Percentiles rank a stretch among this genome's conserved stretches.
phyloP scores from a whole-genome alignment of 2,113 vertebrate species.

The Gallinago media region DNA sequence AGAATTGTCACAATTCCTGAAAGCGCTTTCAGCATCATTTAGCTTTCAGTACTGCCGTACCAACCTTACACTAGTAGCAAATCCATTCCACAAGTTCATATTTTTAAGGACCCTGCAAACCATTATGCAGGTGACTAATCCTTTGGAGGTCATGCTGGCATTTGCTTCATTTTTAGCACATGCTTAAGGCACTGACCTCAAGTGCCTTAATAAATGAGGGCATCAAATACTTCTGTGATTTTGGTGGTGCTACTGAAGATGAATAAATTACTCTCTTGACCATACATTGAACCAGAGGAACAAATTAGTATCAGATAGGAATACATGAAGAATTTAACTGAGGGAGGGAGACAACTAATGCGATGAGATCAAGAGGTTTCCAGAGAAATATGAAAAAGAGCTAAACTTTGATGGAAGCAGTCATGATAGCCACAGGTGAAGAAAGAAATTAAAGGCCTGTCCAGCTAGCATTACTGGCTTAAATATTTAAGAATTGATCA shows the following conservation, averaged over 20 bases:
- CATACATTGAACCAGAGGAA: constrained; percentile 26
- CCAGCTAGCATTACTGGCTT: background rate
- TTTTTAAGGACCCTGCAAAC: background rate
- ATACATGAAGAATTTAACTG: constrained; percentile 13
- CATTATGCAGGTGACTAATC: constrained; percentile 23
- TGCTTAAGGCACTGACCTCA: constrained; percentile 49
- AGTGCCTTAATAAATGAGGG: constrained; percentile 54
- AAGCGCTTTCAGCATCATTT: background rate
- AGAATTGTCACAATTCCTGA: background rate
- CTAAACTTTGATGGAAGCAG: background rate
- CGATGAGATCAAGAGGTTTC: constrained; percentile 28
- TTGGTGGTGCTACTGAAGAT: background rate
- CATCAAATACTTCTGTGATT: constrained; percentile 51
- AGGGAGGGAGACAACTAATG: background rate
- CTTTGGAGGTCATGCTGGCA: background rate
- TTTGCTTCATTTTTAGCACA: constrained; percentile 46
- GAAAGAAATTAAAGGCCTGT: background rate
- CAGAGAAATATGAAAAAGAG: background rate
- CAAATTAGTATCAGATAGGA: constrained; percentile 16
- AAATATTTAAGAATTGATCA: background rate
- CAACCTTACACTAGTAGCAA: background rate
- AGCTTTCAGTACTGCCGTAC: background rate
- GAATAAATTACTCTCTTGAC: constrained; percentile 47
- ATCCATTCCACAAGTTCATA: background rate
- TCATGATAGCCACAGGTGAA: background rate